Base-by-base conservation (phyloP, 2,113 vertebrate species). In the Cricetomys ansorgei region DNA sequence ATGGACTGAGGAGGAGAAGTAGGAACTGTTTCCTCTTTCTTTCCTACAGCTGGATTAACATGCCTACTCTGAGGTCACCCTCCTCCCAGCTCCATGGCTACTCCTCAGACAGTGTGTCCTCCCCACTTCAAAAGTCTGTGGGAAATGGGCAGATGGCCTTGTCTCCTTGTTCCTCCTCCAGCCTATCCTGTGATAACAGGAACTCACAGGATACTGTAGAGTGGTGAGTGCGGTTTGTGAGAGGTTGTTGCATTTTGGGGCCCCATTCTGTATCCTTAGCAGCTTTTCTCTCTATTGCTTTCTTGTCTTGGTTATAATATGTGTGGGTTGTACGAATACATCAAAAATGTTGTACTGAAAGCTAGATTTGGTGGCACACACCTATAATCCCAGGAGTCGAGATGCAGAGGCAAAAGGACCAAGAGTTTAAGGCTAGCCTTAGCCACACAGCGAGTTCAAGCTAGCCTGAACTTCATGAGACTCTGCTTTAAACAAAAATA, bases 141-240 rank as follows among this genome's bases (percentile, higher is more conserved):
- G 73, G 34, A 25, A 23, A 48, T 40, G 3, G 75, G 7, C 80
- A 5, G 62, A 91, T 59, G 75, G 59, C 7, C n/a, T 50, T 88
- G 72, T 93, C 95, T 37, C 92, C 97, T 67, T 72, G 91, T 45
- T 90, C 92, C 19, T 96, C 95, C 17, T 40, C 27, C 75, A 31
- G 0, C 62, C 34, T 88, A n/a, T 57, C 91, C 75, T 45, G 23
- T 43, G 88, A 73, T 57, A 94, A 92, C 10, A 69, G 93, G 27
- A 87, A 53, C 64, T 91, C 88, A 1, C 73, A 92, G 50, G 81
- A 67, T 57, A 23, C 55, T 37, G 81, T 83, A 37, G 53, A 95
- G 34, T 72, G 96, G 98, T 97, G 92, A 98, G 98, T 97, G 81
- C 55, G 69, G 59, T 48, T 62, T 53, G 21, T 7, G 69, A 91